Conservation (phyloP, 2,888 invertebrate species). For the Metalampra italica region DNA sequence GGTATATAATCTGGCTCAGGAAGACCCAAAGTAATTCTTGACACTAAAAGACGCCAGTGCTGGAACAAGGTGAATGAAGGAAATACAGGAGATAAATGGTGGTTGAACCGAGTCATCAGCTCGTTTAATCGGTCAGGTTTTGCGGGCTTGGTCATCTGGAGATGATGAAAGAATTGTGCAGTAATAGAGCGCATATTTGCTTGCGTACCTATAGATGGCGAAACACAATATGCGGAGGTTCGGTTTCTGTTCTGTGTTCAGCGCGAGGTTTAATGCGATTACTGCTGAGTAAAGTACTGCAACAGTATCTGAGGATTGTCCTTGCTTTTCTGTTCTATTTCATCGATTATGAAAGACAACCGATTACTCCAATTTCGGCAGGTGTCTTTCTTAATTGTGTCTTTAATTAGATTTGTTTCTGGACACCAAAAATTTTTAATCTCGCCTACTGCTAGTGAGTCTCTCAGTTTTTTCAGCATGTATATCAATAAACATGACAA, state of each 20-base stretch:
- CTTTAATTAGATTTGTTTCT: slow-evolving; percentile 39
- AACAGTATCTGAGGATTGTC: slow-evolving; percentile 27
- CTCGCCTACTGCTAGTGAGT: slow-evolving; percentile 28
- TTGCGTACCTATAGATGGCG: neutral
- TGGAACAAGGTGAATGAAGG: too few species aligned
- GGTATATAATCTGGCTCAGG: too few species aligned
- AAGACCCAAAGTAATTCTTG: too few species aligned
- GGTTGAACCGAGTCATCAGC: too few species aligned
- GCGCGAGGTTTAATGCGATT: too few species aligned
- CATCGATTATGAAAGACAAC: slow-evolving; percentile 33
- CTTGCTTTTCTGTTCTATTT: slow-evolving; percentile 32
- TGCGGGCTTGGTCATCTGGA: too few species aligned
- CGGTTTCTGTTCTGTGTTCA: too few species aligned
- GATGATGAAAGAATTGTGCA: neutral
- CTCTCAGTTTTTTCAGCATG: slow-evolving; percentile 43
- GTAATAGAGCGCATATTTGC: too few species aligned
- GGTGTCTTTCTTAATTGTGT: slow-evolving; percentile 40
- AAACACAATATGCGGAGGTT: neutral
- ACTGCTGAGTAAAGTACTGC: slow-evolving; percentile 26
- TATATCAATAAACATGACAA: slow-evolving; percentile 39
- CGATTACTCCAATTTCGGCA: slow-evolving; percentile 47
- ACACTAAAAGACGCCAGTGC: too few species aligned
- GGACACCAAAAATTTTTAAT: slow-evolving; percentile 53
- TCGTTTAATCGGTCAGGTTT: too few species aligned
- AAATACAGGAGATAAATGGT: too few species aligned